A percentile compares a stretch with the other conserved stretches of the same genome.
Conservation (phyloP, 2,888 invertebrate genomes). For the Syrista parreyssii region DNA sequence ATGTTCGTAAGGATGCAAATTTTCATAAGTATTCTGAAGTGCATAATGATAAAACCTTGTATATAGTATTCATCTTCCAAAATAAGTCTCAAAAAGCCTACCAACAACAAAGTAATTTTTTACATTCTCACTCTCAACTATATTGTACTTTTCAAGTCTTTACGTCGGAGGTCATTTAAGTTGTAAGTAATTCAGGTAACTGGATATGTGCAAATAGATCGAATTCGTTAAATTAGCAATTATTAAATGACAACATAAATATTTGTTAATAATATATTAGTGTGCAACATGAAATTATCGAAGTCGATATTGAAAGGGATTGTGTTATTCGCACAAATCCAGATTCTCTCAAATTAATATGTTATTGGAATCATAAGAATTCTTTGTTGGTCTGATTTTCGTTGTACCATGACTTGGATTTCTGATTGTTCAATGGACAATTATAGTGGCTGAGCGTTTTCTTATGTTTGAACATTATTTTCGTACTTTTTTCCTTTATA, state of each 20-base stretch:
- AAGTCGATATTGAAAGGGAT: neutral
- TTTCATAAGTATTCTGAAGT: neutral
- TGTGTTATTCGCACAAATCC: neutral
- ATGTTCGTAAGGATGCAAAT: neutral
- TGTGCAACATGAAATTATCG: neutral
- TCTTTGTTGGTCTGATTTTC: slow-evolving; percentile 7
- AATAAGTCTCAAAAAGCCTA: neutral
- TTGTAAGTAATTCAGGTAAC: neutral
- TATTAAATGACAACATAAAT: neutral
- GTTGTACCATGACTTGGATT: slow-evolving; percentile 12
- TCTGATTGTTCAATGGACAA: slow-evolving; percentile 7
- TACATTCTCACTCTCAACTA: slow-evolving; percentile 7
- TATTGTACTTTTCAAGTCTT: neutral
- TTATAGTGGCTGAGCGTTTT: neutral
- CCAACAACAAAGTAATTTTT: slow-evolving; percentile 25
- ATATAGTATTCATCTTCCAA: neutral
- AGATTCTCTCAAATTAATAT: neutral
- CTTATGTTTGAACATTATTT: neutral
- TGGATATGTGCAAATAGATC: neutral
- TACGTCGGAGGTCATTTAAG: slow-evolving; percentile 1
- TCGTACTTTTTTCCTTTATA: neutral
- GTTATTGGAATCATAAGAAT: neutral
- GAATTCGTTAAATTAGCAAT: neutral
- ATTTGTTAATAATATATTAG: neutral
- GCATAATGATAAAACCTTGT: neutral